Conservation (phyloP, 2,113 vertebrate species). For the Miniopterus natalensis region DNA sequence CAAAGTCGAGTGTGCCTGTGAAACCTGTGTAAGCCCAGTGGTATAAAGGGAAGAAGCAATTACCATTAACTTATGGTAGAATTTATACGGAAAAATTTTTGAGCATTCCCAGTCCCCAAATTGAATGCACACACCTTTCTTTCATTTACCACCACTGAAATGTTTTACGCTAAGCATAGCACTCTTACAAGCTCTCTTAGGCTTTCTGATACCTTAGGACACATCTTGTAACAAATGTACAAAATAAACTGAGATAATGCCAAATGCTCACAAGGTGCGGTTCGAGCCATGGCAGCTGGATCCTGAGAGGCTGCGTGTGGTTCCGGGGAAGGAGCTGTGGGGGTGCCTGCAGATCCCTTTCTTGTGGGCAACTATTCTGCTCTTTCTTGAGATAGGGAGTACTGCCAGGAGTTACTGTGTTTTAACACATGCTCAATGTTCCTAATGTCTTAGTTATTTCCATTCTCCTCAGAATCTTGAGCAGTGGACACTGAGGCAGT, state of each 20-base stretch:
- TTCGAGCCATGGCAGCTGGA: too few species aligned
- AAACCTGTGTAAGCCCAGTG: not conserved
- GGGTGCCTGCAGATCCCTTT: not conserved
- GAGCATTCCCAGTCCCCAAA: not conserved
- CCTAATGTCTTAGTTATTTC: not conserved
- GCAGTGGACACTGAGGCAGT: conserved; percentile 89
- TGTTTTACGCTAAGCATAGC: not conserved
- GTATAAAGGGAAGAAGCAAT: not conserved
- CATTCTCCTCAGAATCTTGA: conserved; percentile 87
- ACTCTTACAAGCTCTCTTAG: too few species aligned
- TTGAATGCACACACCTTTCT: not conserved
- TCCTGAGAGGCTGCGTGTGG: not conserved
- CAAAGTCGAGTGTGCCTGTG: not conserved
- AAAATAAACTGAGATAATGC: not conserved
- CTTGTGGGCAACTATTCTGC: not conserved
- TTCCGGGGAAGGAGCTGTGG: not conserved
- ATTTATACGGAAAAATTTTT: not conserved
- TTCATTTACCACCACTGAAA: not conserved
- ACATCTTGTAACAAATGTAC: not conserved
- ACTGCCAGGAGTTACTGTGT: not conserved
- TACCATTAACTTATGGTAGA: too few species aligned
- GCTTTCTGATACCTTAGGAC: not conserved
- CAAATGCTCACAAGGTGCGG: too few species aligned
- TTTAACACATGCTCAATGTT: not conserved
- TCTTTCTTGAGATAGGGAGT: not conserved